Percentiles rank a stretch among this genome's conserved stretches.
phyloP scores from a whole-genome alignment of 2,113 vertebrate genomes.

The Pollachius pollachius region DNA sequence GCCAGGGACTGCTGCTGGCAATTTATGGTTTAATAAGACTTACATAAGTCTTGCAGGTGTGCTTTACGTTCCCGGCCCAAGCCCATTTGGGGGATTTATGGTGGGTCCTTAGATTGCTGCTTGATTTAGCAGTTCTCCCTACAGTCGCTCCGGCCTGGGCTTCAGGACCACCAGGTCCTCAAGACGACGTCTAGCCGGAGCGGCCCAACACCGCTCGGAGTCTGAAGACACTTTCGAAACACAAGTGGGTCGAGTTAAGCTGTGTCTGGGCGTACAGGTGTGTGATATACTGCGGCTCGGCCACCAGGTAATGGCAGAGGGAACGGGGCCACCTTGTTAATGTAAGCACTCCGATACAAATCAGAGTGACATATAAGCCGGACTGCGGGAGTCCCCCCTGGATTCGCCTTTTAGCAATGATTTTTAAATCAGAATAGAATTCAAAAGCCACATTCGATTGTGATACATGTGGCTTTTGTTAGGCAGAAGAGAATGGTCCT shows the following conservation, averaged over 20 bases:
- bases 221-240: constrained; percentile 51
- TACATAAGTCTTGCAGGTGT: constrained; percentile 87
- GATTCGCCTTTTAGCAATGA: constrained; percentile 59
- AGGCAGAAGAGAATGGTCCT: constrained; percentile 62
- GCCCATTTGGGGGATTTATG: constrained; percentile 81
- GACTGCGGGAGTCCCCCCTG: constrained; percentile 58
- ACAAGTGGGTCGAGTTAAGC: constrained; percentile 56
- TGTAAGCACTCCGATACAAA: constrained; percentile 73
- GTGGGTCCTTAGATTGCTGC: constrained; percentile 77
- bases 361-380: constrained; percentile 73
- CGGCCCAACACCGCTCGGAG: constrained; percentile 60
- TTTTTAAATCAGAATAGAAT: constrained; percentile 65
- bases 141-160: constrained; percentile 57
- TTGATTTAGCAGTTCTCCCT: constrained; percentile 78
- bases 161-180: constrained; percentile 45
- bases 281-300: constrained; percentile 63
- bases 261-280: constrained; percentile 60
- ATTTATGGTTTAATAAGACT: constrained; percentile 86
- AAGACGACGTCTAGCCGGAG: constrained; percentile 61
- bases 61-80: constrained; percentile 74
- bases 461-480: constrained; percentile 68
- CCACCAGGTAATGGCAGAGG: constrained; percentile 55
- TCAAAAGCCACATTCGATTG: constrained; percentile 66
- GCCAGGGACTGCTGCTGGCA: constrained; percentile 72
- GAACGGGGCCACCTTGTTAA: constrained; percentile 70